Percentiles rank a stretch among this genome's conserved stretches.
Conservation (phyloP, 1,140 invertebrate species). For the Hylaeus anthracinus region DNA sequence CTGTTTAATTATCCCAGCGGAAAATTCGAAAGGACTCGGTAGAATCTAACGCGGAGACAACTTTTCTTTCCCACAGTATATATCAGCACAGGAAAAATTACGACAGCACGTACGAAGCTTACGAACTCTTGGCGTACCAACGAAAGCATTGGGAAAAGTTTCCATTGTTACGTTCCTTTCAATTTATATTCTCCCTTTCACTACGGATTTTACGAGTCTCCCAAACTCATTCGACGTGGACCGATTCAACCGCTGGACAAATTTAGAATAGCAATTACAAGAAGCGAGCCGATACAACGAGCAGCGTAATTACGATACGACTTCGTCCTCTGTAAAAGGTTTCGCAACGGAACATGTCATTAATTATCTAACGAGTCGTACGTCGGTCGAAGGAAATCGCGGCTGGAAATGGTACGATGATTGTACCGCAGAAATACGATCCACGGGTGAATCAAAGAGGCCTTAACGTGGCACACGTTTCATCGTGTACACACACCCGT, state of each 20-base stretch:
- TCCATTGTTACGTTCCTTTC: background rate
- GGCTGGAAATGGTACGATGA: background rate
- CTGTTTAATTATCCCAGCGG: background rate
- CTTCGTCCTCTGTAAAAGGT: background rate
- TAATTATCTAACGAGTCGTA: background rate
- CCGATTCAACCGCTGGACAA: background rate
- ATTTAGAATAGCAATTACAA: background rate
- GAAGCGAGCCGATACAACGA: background rate
- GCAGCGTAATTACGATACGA: background rate
- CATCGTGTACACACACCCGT: background rate
- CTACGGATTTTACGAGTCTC: background rate
- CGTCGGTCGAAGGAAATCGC: background rate
- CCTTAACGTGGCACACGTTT: background rate
- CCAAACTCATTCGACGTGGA: background rate
- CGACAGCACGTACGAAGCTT: no score
- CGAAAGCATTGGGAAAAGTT: background rate
- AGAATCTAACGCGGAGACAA: background rate
- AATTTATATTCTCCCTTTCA: background rate
- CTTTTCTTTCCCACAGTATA: conserved; percentile 3
- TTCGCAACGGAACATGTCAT: conserved; percentile 2
- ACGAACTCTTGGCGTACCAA: no score
- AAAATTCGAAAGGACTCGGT: background rate
- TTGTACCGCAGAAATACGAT: background rate
- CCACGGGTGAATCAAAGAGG: background rate
- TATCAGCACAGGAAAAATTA: no score